Evolutionary conservation across 2,113 vertebrate genomes (phyloP), one percentile per base, ranked within the genome.

Genomic region (Stigmatopora argus): DNA sequence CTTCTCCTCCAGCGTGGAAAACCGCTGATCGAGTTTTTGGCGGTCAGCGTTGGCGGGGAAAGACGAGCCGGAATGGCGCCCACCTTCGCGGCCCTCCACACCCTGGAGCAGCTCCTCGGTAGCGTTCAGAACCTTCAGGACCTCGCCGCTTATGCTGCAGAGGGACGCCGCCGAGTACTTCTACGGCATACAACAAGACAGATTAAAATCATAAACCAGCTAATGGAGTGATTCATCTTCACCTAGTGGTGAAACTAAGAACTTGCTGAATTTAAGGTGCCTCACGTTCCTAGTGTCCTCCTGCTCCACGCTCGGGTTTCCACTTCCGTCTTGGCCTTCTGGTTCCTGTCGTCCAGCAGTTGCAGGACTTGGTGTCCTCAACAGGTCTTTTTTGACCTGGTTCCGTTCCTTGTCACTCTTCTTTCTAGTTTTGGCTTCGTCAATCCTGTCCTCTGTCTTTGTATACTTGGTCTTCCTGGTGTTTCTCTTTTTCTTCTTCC

Each of bases 101-200:
- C 89, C 94, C 51, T 93, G 93, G 63, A 98, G 93, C 74, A 99
- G 84, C 61, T 98, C 94, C 80, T 99, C 97, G 0, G 97, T 97
- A 80, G 96, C 92, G 0, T 97, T 98, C 80, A 99, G 92, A 80
- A 99, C 94, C 83, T 93, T 97, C 74, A 99, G 89, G 71, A 98
- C 93, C 88, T 99, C 94, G 19, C 95, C 96, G 84, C 96, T 98
- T 89, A 98, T 95, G 88, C 92, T 95, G 88, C 95, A 89, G 89
- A 99, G 93, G 82, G 96, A 97, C 74, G 90, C 90, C 18, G 95
- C 96, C 44, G 97, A 96, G 85, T 93, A 94, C 81, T 94, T 96
- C 97, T 98, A 79, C 87, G 89, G 15, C 4, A 68, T 47, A 13
- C 34, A 41, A 11, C 26, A 1, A 41, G 5, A 3, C 23, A 34